These are phyloP conservation scores for Frankliniella fusca DNA, from an alignment of 2,888 invertebrate genomes.

Conservation along the genomic window DNA sequence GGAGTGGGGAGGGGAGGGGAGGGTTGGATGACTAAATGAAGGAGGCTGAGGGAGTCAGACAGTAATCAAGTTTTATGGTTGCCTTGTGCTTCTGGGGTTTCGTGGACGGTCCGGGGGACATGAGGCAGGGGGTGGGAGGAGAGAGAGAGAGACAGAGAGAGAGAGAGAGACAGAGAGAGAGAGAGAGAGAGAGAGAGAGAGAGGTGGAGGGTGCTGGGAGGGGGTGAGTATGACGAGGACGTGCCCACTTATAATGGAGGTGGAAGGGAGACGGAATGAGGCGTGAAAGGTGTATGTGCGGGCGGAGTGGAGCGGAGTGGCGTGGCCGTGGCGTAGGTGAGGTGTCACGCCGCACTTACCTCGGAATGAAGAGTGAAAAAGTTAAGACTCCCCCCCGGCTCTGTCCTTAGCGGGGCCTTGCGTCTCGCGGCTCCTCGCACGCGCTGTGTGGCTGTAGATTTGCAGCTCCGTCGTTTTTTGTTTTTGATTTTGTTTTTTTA, in stretches of 20 bases:
- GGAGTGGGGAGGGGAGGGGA: not conserved
- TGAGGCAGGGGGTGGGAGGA: not conserved
- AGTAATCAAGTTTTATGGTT: slow-evolving; percentile 26
- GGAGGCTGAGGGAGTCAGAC: slow-evolving; percentile 25
- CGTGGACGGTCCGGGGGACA: slow-evolving; percentile 7
- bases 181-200: slow-evolving; percentile 3
- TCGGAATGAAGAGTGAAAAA: too few relatives aligned
- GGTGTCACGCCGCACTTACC: too few relatives aligned
- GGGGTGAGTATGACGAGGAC: not conserved
- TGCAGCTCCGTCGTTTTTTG: too few relatives aligned
- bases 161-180: not conserved
- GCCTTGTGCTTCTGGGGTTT: slow-evolving; percentile 25
- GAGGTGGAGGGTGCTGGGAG: not conserved
- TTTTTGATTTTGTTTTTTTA: too few relatives aligned
- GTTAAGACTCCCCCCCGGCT: too few relatives aligned
- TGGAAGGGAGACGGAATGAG: not conserved
- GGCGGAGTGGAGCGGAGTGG: too few relatives aligned
- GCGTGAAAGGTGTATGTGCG: too few relatives aligned
- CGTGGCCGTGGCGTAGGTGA: too few relatives aligned
- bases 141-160: not conserved
- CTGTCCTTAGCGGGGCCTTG: too few relatives aligned
- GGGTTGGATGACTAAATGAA: slow-evolving; percentile 14
- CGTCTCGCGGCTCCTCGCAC: too few relatives aligned
- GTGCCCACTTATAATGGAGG: not conserved
- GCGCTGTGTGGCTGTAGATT: too few relatives aligned